A percentile compares a stretch with the other conserved stretches of the same genome.
Conservation (phyloP, 2,888 invertebrate species). For the Zygothrica quintamaculata region DNA sequence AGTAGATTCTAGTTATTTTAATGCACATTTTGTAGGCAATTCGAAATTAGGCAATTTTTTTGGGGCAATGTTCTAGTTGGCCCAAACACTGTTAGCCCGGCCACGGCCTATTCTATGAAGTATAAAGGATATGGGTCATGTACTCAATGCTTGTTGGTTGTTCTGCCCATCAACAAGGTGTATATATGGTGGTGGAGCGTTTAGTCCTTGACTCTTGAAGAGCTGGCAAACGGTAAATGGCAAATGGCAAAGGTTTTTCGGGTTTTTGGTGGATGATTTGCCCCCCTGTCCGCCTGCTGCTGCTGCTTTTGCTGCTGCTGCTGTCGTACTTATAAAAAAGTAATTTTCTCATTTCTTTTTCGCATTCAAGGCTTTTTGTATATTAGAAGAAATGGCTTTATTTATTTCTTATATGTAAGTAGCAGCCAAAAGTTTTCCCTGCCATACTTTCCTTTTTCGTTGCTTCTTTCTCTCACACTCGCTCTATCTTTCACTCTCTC, state of each 20-base stretch:
- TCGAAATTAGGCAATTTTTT: conserved; percentile 80
- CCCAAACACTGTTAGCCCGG: no score
- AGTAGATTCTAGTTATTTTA: conserved; percentile 82
- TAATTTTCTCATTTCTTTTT: conserved; percentile 81
- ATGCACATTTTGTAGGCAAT: conserved; percentile 83
- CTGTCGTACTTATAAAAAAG: conserved; percentile 81
- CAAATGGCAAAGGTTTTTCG: no score
- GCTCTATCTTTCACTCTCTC: no score
- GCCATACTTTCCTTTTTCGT: conserved; percentile 46
- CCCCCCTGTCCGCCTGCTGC: conserved; percentile 11
- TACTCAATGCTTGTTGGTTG: conserved; percentile 38
- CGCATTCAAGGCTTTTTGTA: conserved; percentile 81
- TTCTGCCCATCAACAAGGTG: conserved; percentile 61
- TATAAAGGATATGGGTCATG: conserved; percentile 47
- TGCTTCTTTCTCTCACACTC: no score
- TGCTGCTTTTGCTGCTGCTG: conserved; percentile 28
- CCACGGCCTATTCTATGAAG: no score
- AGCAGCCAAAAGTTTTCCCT: conserved; percentile 70
- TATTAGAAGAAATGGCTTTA: conserved; percentile 85
- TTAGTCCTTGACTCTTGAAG: no score
- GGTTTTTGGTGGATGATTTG: conserved; percentile 53
- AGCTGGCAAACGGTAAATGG: no score
- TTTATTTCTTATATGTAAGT: conserved; percentile 81
- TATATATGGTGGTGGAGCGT: no score
- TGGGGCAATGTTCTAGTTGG: conserved; percentile 36